Percentiles rank a stretch among this genome's conserved stretches.
phyloP scores from a whole-genome alignment of 1,140 invertebrate species.

The Panagrolaimus sp. region DNA sequence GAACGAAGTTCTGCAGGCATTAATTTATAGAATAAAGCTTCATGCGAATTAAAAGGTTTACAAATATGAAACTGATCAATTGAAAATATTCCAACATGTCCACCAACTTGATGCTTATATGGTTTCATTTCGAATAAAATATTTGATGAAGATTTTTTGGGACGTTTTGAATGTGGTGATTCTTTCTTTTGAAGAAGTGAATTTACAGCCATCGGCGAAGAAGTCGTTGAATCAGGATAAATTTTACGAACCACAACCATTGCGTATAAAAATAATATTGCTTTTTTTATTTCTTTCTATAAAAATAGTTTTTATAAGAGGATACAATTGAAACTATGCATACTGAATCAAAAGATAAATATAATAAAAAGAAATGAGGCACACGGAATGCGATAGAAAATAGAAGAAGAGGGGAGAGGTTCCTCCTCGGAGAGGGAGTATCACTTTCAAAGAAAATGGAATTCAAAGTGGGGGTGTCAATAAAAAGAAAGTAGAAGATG shows the following conservation, averaged over 20 bases:
- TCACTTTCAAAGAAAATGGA: no score
- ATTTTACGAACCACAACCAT: slow-evolving; percentile 7
- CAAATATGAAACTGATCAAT: background rate
- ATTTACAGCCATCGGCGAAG: background rate
- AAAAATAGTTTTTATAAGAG: no score
- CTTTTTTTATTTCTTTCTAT: background rate
- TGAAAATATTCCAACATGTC: slow-evolving; percentile 3
- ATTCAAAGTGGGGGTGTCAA: no score
- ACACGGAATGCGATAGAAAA: background rate
- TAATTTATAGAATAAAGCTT: background rate
- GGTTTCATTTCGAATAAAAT: slow-evolving; percentile 1
- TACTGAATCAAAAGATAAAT: no score
- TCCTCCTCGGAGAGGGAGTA: no score
- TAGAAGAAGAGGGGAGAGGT: no score
- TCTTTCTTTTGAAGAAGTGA: background rate
- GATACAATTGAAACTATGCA: no score
- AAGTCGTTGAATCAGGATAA: slow-evolving; percentile 1
- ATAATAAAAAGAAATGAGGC: background rate
- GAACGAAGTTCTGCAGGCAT: background rate
- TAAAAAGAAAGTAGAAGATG: no score
- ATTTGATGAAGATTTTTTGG: no score
- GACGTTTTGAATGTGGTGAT: background rate
- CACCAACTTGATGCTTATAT: slow-evolving; percentile 14
- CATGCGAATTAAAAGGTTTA: slow-evolving; percentile 4
- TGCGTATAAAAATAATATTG: background rate